Evolutionary conservation across 2,888 invertebrate species (phyloP).

Genomic region (Acrocera orbiculus): DNA sequence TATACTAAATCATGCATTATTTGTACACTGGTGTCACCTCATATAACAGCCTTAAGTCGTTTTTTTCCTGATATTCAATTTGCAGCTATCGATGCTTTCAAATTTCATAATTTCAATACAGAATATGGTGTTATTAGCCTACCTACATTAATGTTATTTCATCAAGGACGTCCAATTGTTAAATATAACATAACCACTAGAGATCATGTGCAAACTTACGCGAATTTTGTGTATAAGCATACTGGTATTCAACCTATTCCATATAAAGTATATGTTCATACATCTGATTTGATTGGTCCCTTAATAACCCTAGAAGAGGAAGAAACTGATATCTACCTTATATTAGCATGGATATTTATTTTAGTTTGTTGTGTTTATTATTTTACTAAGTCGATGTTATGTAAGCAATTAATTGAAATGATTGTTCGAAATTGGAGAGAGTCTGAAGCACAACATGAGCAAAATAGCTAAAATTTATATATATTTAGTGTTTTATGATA

Average conservation of each 20-base stretch:
- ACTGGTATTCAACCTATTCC: slow-evolving; percentile 47
- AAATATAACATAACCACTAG: slow-evolving; percentile 69
- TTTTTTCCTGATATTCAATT: slow-evolving; percentile 74
- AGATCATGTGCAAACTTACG: slow-evolving; percentile 63
- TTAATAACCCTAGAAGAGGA: slow-evolving; percentile 57
- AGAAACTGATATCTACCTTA: slow-evolving; percentile 64
- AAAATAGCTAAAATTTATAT: slow-evolving; percentile 10
- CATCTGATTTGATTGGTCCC: slow-evolving; percentile 63
- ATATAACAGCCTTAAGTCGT: slow-evolving; percentile 76
- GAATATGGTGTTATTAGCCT: slow-evolving; percentile 84
- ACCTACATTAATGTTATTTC: slow-evolving; percentile 74
- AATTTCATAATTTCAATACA: slow-evolving; percentile 68
- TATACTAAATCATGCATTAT: slow-evolving; percentile 82
- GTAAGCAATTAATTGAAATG: slow-evolving; percentile 64
- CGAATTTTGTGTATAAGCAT: slow-evolving; percentile 55
- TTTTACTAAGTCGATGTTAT: slow-evolving; percentile 58
- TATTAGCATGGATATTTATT: slow-evolving; percentile 74
- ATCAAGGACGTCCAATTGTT: slow-evolving; percentile 69
- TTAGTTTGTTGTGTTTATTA: slow-evolving; percentile 53
- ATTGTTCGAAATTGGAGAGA: slow-evolving; percentile 77
- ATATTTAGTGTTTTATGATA: neutral
- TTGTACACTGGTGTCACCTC: slow-evolving; percentile 74
- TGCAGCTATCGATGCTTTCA: slow-evolving; percentile 77
- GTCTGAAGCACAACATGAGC: slow-evolving; percentile 38
- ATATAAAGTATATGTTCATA: slow-evolving; percentile 48